These are phyloP conservation scores for Percina caprodes DNA, from an alignment of 2,113 vertebrate species.

Conservation along the genomic window DNA sequence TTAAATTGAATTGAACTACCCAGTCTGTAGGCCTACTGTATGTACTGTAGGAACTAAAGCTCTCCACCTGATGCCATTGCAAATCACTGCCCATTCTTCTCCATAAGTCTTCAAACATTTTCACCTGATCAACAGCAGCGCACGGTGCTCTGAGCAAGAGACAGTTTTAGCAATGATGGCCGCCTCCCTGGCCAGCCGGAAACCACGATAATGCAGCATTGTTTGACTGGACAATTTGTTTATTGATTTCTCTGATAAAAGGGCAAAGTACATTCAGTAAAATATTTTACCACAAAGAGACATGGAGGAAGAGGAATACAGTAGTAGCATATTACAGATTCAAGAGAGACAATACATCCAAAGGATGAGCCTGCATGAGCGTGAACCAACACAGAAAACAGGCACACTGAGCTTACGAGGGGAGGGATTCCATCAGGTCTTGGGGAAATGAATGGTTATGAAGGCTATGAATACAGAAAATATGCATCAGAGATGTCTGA, in stretches of 20 bases:
- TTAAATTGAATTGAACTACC: no score
- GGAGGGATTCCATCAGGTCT: constrained; percentile 22
- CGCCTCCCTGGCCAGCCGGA: not conserved
- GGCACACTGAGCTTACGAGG: not conserved
- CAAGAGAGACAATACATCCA: not conserved
- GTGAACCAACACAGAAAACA: not conserved
- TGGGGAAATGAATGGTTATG: constrained; percentile 1
- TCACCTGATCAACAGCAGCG: not conserved
- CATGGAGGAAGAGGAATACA: not conserved
- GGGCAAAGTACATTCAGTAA: not conserved
- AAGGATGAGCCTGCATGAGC: not conserved
- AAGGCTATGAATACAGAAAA: constrained; percentile 29
- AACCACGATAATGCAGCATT: constrained; percentile 31
- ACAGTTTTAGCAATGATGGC: not conserved
- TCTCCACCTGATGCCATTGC: constrained; percentile 7
- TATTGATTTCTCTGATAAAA: constrained; percentile 10
- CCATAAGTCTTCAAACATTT: constrained; percentile 3
- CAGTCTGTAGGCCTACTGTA: not conserved
- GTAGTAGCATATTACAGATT: not conserved
- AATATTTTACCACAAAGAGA: not conserved
- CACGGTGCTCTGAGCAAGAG: constrained; percentile 1
- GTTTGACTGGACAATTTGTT: constrained; percentile 24
- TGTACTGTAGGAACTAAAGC: not conserved
- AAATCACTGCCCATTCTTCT: constrained; percentile 16
- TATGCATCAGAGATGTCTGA: constrained; percentile 12